Percentiles rank a stretch among this genome's conserved stretches.
Conservation (phyloP, 2,113 vertebrate species). For the Ptilonorhynchus violaceus region DNA sequence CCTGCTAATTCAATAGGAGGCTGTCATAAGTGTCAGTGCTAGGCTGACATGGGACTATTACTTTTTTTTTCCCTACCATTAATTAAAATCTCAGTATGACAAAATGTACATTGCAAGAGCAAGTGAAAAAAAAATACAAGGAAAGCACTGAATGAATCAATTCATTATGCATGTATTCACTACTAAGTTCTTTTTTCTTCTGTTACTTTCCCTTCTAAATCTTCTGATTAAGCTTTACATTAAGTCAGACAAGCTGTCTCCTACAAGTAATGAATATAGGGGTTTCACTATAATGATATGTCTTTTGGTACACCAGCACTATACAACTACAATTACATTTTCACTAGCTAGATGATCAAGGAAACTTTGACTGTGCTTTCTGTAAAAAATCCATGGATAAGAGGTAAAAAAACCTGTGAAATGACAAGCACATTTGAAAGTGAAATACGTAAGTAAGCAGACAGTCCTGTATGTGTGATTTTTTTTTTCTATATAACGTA, state of each 20-base stretch:
- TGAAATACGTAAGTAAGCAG: not conserved
- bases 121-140: not conserved
- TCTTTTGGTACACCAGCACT: not conserved
- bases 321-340: not conserved
- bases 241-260: constrained; percentile 27
- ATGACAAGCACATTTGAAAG: not conserved
- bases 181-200: not conserved
- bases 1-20: not conserved
- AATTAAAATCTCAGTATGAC: not conserved
- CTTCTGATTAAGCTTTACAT: not conserved
- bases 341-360: not conserved
- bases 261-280: not conserved
- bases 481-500: not conserved
- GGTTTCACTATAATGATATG: not conserved
- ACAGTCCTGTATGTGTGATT: not conserved
- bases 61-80: not conserved
- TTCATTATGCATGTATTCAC: constrained; percentile 2
- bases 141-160: not conserved
- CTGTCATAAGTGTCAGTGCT: not conserved
- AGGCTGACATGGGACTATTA: not conserved
- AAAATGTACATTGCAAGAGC: not conserved
- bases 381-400: not conserved
- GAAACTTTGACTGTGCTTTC: not conserved
- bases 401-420: not conserved
- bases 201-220: not conserved